These are phyloP conservation scores for Helleia helle DNA, from an alignment of 2,888 invertebrate genomes.

Conservation along the genomic window DNA sequence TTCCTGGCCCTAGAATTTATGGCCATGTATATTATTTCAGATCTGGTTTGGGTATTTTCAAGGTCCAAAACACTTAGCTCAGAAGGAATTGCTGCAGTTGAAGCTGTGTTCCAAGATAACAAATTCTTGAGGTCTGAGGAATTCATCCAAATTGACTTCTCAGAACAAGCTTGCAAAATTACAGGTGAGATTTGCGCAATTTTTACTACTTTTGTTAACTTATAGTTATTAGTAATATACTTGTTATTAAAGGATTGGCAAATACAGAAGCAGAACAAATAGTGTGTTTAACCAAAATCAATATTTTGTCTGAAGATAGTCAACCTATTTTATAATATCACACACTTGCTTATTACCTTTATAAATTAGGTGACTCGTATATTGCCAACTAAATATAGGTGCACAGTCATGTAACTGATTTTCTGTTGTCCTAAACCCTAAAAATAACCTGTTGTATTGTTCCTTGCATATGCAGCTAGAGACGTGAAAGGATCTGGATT, in stretches of 20 bases:
- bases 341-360: too few species aligned
- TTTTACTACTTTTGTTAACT: background rate
- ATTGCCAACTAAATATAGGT: too few species aligned
- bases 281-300: too few species aligned
- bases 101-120: background rate
- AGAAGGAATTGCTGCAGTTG: background rate
- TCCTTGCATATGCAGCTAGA: background rate
- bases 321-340: background rate
- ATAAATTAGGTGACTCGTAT: too few species aligned
- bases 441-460: too few species aligned
- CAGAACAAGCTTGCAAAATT: background rate
- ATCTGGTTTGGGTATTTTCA: conserved; percentile 6
- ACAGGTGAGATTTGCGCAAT: background rate
- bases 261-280: too few species aligned
- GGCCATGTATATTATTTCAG: background rate
- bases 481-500: background rate
- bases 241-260: background rate
- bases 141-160: background rate
- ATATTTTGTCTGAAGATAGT: too few species aligned
- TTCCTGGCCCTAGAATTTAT: background rate
- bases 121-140: background rate
- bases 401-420: too few species aligned
- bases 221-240: too few species aligned
- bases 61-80: background rate
- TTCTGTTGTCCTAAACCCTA: too few species aligned